Evolutionary conservation across 2,113 vertebrate species (phyloP), one percentile per base, ranked within the genome.

Genomic region (Dissostichus mawsoni): DNA sequence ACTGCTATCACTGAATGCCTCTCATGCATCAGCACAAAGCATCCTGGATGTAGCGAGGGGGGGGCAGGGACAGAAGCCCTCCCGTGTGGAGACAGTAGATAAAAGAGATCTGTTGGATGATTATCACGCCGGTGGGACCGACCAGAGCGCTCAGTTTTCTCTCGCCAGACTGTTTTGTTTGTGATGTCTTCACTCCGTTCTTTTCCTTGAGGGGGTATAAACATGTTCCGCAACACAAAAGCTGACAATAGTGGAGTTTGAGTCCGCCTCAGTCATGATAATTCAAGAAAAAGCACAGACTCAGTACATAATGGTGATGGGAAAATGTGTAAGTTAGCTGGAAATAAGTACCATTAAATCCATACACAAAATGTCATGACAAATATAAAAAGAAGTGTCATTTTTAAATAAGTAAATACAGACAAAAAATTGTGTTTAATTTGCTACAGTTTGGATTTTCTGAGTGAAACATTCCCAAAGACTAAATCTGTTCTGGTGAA

Each of bases 51-150:
- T 20, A 74, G 66, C 1, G 23, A 69, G n/a, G 48, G 74, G 63
- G 57, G 57, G 61, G 55, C 3, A 56, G 50, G 57, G 75, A 76
- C 41, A 11, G 61, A 58, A 52, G 74, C 52, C 74, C 65, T 75
- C 83, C 70, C 79, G 16, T 58, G 70, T 76, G 63, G 72, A 78
- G 69, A 57, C 57, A 16, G 47, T 6, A 79, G 81, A 90, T 90
- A 76, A 89, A 89, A 90, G 80, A 88, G 79, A 92, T 89, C 63
- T 79, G 84, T 69, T 67, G 72, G 78, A 53, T 87, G 81, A 90
- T 89, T 86, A 83, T 87, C 74, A 78, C 23, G 25, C 84, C 69
- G 1, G 50, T 80, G 74, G 80, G 72, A 85, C 48, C 20, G 11
- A 64, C 62, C 23, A 5, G 45, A 69, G 52, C 5, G 1, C 73